Evolutionary conservation across 37 sponge, comb jelly and placozoan species (phyloP).

Genomic region (Mnemiopsis leidyi): DNA sequence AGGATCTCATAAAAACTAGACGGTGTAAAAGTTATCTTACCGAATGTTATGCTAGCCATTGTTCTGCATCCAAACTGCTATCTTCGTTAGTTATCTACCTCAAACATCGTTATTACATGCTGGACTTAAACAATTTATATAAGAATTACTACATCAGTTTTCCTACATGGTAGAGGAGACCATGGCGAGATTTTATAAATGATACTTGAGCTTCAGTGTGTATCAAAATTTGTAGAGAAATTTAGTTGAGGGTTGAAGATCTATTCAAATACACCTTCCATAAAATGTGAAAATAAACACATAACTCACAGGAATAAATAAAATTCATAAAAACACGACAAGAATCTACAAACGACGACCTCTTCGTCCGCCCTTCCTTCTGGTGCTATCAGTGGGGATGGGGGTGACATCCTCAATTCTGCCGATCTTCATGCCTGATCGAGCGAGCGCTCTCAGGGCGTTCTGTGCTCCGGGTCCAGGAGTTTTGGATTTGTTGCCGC

Average conservation of each 20-base stretch:
- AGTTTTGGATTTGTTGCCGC: conserved; percentile 98
- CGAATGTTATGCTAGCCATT: background rate
- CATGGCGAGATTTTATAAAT: too few relatives aligned
- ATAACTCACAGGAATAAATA: conserved; percentile 34
- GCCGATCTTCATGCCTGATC: conserved; percentile 99
- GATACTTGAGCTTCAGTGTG: background rate
- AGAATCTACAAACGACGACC: conserved; percentile 85
- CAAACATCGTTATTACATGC: background rate
- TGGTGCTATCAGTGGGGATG: conserved; percentile 94
- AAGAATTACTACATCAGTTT: too few relatives aligned
- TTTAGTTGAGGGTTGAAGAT: background rate
- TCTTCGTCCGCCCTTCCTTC: conserved; percentile 97
- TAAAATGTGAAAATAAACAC: background rate
- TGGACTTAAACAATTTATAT: too few relatives aligned
- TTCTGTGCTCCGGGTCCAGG: conserved; percentile 99
- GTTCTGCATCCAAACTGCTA: background rate
- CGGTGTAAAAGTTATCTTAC: too few relatives aligned
- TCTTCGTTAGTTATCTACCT: background rate
- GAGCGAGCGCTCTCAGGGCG: conserved; percentile 93
- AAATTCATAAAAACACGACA: conserved; percentile 60
- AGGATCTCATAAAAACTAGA: too few relatives aligned
- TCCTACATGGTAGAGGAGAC: too few relatives aligned
- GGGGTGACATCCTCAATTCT: conserved; percentile 99
- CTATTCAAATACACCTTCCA: background rate
- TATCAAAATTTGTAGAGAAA: background rate